phyloP scores from a whole-genome alignment of 1,140 invertebrate species.

The Adoxophyes honmai region DNA sequence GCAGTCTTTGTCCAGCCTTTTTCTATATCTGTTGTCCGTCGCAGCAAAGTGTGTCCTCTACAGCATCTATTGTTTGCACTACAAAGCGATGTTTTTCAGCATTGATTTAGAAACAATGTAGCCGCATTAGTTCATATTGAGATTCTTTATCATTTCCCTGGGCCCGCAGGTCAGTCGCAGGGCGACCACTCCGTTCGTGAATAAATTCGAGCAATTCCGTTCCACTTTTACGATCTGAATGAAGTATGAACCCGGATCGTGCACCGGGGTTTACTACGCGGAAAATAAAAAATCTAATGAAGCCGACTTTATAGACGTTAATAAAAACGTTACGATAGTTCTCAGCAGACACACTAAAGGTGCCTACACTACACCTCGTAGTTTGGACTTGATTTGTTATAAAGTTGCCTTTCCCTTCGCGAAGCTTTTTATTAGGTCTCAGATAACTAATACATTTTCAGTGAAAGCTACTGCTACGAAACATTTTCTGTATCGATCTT shows the following conservation, averaged over 20 bases:
- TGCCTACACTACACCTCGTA: not conserved
- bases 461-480: no score
- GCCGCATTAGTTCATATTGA: not conserved
- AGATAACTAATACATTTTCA: no score
- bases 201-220: slow-evolving; percentile 37
- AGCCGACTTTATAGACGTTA: slow-evolving; percentile 35
- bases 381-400: not conserved
- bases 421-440: no score
- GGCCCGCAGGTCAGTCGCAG: slow-evolving; percentile 4
- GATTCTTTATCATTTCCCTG: not conserved
- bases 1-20: no score
- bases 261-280: slow-evolving; percentile 32
- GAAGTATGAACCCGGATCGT: slow-evolving; percentile 38
- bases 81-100: no score
- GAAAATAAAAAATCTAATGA: slow-evolving; percentile 47
- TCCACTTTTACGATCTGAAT: slow-evolving; percentile 35
- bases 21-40: no score
- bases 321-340: slow-evolving; percentile 36
- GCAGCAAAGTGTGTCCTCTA: no score
- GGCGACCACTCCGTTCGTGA: slow-evolving; percentile 23
- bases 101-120: not conserved
- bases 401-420: no score
- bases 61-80: no score
- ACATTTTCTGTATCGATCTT: no score
- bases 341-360: slow-evolving; percentile 19